Evolutionary conservation across 2,888 invertebrate genomes (phyloP).

Genomic region (Euplexia lucipara): DNA sequence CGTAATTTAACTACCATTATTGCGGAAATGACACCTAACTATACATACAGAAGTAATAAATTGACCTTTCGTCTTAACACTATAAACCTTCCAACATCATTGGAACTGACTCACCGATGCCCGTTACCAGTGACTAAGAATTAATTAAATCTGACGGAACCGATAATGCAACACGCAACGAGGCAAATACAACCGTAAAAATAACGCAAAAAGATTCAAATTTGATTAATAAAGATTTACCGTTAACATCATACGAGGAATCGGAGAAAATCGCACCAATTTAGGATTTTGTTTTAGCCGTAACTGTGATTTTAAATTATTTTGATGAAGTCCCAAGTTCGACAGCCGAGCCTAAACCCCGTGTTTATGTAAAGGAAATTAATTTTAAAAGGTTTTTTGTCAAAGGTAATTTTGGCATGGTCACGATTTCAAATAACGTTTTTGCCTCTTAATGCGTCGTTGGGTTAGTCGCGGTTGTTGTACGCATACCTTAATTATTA

Average conservation of each 20-base stretch:
- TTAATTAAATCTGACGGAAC: constrained; percentile 84
- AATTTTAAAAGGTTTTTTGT: constrained; percentile 48
- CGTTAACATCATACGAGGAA: constrained; percentile 79
- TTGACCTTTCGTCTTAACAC: constrained; percentile 53
- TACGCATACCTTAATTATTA: neutral
- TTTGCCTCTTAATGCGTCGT: constrained; percentile 10
- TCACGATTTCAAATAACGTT: constrained; percentile 30
- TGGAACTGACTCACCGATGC: constrained; percentile 80
- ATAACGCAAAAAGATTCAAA: constrained; percentile 68
- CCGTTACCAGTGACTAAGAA: constrained; percentile 88
- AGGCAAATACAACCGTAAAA: constrained; percentile 69
- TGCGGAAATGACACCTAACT: constrained; percentile 54
- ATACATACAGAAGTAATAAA: constrained; percentile 38
- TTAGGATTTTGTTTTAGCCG: constrained; percentile 83
- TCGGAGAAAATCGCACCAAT: constrained; percentile 81
- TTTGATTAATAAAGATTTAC: constrained; percentile 65
- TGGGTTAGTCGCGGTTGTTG: neutral
- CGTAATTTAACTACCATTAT: constrained; percentile 30
- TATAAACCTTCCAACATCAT: constrained; percentile 63
- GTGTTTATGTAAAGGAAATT: constrained; percentile 45
- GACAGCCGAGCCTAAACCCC: constrained; percentile 46
- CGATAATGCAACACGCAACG: constrained; percentile 72
- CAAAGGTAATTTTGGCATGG: constrained; percentile 12
- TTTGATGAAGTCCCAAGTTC: constrained; percentile 63
- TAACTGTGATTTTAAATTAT: constrained; percentile 71